Conservation (phyloP, 2,888 invertebrate species). For the Habrosyne pyritoides region DNA sequence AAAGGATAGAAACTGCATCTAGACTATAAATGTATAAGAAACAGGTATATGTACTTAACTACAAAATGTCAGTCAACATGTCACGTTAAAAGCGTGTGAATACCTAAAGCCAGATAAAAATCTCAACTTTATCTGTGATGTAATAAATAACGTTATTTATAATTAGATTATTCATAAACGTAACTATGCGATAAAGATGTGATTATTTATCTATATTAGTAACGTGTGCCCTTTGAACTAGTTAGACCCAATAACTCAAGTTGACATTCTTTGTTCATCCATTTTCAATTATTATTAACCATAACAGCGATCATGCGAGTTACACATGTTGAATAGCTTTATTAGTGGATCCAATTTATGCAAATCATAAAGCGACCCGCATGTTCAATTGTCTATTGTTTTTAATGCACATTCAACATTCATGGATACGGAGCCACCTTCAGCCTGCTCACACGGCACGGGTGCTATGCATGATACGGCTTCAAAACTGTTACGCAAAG, state of each 20-base stretch:
- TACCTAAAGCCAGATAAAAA: background rate
- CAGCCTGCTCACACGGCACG: constrained; percentile 10
- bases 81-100: background rate
- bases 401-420: background rate
- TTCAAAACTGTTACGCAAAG: constrained; percentile 57
- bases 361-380: background rate
- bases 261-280: background rate
- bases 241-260: background rate
- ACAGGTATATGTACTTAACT: no score
- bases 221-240: background rate
- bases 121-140: background rate
- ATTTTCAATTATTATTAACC: no score
- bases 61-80: background rate
- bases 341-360: background rate
- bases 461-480: constrained; percentile 33
- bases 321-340: background rate
- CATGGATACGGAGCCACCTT: background rate
- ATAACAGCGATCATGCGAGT: background rate
- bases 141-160: background rate
- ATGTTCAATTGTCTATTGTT: background rate
- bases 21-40: background rate
- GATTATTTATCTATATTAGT: background rate
- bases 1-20: background rate
- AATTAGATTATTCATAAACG: background rate
- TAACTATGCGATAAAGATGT: background rate